phyloP scores from a whole-genome alignment of 64 coral and sea anemone species.

The Montipora sp. region DNA sequence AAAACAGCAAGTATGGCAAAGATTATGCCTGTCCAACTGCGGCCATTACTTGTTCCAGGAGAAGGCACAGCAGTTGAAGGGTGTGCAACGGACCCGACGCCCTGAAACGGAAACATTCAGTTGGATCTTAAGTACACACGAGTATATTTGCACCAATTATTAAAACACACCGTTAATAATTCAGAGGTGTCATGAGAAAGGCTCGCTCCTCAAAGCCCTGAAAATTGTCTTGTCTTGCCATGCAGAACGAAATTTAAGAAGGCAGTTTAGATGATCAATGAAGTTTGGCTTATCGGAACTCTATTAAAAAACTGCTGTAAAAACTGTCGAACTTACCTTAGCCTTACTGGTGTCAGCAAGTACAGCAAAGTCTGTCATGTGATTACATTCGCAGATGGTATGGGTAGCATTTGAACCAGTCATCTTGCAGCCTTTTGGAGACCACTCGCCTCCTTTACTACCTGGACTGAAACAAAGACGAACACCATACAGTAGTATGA shows the following conservation, averaged over 20 bases:
- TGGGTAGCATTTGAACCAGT: conserved; percentile 59
- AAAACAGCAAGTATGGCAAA: conserved; percentile 54
- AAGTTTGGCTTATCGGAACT: no score
- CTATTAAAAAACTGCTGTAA: no score
- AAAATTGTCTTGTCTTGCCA: no score
- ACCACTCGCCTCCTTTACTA: conserved; percentile 47
- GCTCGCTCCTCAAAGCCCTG: no score
- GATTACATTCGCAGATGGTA: conserved; percentile 75
- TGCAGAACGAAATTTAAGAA: no score
- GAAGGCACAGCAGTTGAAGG: conserved; percentile 41
- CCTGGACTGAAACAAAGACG: neutral
- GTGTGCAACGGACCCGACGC: neutral
- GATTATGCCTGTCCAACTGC: conserved; percentile 45
- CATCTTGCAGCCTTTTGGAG: conserved; percentile 58
- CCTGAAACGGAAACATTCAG: neutral
- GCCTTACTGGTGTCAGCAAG: conserved; percentile 63
- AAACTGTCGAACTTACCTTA: conserved; percentile 18
- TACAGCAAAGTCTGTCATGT: conserved; percentile 77
- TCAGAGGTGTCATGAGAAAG: no score
- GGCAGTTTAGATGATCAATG: no score
- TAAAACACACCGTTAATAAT: no score
- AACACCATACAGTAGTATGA: neutral
- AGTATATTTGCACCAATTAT: no score
- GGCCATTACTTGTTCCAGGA: neutral
- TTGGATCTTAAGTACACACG: neutral